Conservation (phyloP, 2,797 vertebrate species). For the Lagorchestes hirsutus region DNA sequence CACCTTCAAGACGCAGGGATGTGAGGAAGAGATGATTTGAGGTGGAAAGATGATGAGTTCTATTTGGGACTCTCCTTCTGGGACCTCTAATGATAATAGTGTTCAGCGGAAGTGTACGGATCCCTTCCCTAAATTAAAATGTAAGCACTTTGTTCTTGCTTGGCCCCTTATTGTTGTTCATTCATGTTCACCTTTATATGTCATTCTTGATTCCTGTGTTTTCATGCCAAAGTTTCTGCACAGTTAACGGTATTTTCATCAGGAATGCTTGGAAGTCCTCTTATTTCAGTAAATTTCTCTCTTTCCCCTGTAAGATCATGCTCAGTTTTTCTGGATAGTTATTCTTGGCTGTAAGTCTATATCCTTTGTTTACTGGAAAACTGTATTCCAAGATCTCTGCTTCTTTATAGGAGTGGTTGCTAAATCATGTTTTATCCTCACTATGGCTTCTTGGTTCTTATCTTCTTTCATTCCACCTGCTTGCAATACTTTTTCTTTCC, state of each 20-base stretch:
- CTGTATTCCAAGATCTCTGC: too few relatives aligned
- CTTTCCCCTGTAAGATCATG: too few relatives aligned
- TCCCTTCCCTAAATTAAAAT: background rate
- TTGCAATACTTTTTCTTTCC: too few relatives aligned
- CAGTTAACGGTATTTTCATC: background rate
- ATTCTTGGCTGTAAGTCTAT: too few relatives aligned
- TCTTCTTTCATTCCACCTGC: too few relatives aligned
- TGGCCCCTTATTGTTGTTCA: background rate
- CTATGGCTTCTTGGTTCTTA: too few relatives aligned
- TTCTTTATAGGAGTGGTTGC: too few relatives aligned
- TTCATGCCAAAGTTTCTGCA: background rate
- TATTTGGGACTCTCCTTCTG: background rate
- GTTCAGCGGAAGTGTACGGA: background rate
- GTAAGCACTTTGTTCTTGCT: background rate
- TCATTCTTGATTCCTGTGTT: background rate
- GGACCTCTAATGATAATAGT: background rate
- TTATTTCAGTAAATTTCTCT: background rate
- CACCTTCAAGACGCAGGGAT: background rate
- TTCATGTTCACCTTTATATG: background rate
- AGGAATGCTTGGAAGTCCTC: background rate
- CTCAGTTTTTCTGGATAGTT: too few relatives aligned
- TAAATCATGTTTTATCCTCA: too few relatives aligned
- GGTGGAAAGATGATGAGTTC: background rate
- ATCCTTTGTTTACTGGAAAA: too few relatives aligned
- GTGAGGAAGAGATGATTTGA: background rate